Evolutionary conservation across 1,140 invertebrate genomes (phyloP).

Genomic region (Drosophila oshimai): DNA sequence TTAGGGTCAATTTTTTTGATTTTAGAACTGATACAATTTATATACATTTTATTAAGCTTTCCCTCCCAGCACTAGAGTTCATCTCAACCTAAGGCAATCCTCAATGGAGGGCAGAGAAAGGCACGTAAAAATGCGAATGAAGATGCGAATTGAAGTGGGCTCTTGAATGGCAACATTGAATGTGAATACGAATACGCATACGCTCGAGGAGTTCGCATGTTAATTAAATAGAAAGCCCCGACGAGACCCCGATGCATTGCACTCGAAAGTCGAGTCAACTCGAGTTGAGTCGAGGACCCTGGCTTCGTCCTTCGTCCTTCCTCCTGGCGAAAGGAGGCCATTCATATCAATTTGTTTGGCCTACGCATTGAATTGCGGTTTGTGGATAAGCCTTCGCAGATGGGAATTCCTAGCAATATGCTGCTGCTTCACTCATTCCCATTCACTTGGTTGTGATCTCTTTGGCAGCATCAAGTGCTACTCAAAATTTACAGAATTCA

Average conservation of each 20-base stretch:
- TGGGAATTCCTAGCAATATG: conserved; percentile 25
- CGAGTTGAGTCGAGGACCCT: conserved; percentile 27
- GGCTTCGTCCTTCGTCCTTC: conserved; percentile 22
- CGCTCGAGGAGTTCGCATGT: conserved; percentile 59
- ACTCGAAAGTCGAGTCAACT: conserved; percentile 54
- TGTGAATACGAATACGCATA: conserved; percentile 58
- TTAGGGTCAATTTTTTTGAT: background rate
- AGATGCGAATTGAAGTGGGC: conserved; percentile 18
- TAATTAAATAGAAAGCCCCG: conserved; percentile 74
- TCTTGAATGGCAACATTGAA: conserved; percentile 64
- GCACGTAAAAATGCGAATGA: conserved; percentile 29
- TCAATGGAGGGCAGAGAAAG: conserved; percentile 5
- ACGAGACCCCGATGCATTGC: conserved; percentile 48
- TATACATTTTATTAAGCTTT: background rate
- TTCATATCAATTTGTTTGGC: conserved; percentile 74
- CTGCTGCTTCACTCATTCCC: background rate
- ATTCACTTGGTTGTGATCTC: conserved; percentile 18
- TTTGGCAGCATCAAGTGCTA: conserved; percentile 56
- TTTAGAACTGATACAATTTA: too few species aligned
- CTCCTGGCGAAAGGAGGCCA: conserved; percentile 38
- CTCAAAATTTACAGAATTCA: conserved; percentile 80
- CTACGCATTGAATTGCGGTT: conserved; percentile 72
- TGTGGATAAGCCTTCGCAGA: conserved; percentile 53
- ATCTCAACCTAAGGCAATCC: background rate
- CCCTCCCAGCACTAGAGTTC: background rate